Conservation (phyloP, 2,113 vertebrate species). For the Tympanuchus pallidicinctus region DNA sequence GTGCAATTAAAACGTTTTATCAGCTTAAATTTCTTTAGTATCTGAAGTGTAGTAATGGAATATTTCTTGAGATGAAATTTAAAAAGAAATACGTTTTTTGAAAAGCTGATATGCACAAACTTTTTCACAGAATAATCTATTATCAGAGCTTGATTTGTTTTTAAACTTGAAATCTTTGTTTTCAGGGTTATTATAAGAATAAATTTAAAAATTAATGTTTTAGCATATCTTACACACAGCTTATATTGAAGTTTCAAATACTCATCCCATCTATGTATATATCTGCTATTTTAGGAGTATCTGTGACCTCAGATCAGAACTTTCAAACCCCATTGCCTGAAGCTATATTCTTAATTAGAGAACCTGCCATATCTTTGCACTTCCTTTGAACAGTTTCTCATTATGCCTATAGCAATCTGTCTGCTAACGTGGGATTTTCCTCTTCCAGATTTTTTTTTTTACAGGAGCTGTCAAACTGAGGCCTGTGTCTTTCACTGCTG, state of each 20-base stretch:
- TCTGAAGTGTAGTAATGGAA: background rate
- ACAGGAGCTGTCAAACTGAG: background rate
- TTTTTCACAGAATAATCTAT: background rate
- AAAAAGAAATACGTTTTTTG: background rate
- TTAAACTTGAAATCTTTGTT: background rate
- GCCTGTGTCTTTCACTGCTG: background rate
- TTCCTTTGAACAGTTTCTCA: background rate
- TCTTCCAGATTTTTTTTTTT: background rate
- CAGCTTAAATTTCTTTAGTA: background rate
- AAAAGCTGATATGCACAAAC: background rate
- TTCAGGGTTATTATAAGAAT: background rate
- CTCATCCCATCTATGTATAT: background rate
- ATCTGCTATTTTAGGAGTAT: background rate
- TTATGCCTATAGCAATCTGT: background rate
- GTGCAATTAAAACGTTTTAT: background rate
- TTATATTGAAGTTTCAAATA: background rate
- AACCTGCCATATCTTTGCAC: background rate
- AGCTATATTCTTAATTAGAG: background rate
- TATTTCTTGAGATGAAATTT: background rate
- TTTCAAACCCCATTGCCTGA: rapidly evolving
- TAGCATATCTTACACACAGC: background rate
- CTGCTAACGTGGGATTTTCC: background rate
- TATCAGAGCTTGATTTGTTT: background rate
- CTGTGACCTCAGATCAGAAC: background rate
- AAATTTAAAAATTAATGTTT: background rate